Base-by-base conservation (phyloP, 2,888 invertebrate genomes). In the Serripes groenlandicus region DNA sequence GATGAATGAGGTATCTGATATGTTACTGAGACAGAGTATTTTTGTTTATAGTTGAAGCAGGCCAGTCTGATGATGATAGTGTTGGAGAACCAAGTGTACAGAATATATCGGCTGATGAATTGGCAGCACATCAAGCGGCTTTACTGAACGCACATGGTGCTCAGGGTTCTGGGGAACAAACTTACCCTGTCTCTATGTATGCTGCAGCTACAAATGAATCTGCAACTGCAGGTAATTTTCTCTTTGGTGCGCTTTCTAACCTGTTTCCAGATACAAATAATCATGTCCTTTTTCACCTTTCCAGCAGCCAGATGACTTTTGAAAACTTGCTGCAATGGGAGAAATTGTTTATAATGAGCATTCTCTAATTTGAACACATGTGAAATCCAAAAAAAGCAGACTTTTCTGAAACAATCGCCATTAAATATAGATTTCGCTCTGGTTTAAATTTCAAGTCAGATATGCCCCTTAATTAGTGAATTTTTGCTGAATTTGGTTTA, bases 1-100 rank as follows among this genome's bases (percentile, higher is more conserved):
- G n/a, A n/a, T n/a, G n/a, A n/a, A n/a, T n/a, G n/a, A n/a, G n/a
- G n/a, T n/a, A n/a, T n/a, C n/a, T n/a, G n/a, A 1, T 49, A 49
- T 49, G 7, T 49, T 5, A 49, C 15, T 49, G 18, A 3, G 2
- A 49, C 21, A 49, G 15, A 2, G 3, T 5, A 7, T 35, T 23
- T 49, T 52, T 42, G 3, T 69, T 37, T 64, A 26, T 60, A 85
- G 85, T 85, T 32, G 85, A 85, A 56, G 82, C 82, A 28, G 75
- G 80, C 49, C 79, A 82, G 23, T 85, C 85, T 52, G 85, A 85
- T 56, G 82, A 85, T 26, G 85, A 85, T 79, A 85, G 85, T 72
- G 69, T 75, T 49, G 83, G 83, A 3, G 83, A 74, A 3, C 62
- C 73, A n/a, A 73, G 78, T 37, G 64, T 42, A 34, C 32, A 69